A percentile compares a stretch with the other conserved stretches of the same genome.
Evolutionary conservation across 2,888 invertebrate species (phyloP).

Genomic region (Prostheceraeus crozeri): DNA sequence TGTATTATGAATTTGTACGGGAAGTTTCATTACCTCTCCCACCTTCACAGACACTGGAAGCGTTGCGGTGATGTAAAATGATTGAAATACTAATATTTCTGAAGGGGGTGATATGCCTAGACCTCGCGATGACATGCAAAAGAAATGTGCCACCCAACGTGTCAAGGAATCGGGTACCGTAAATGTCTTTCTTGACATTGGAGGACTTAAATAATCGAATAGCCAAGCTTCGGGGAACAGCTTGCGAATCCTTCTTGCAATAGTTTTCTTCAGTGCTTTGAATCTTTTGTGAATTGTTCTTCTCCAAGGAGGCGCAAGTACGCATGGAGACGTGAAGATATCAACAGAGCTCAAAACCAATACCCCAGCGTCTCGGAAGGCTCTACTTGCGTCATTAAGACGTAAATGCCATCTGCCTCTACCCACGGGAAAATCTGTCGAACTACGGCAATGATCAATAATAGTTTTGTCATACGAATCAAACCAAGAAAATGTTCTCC

Average conservation of each 20-base stretch:
- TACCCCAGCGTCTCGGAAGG: too few species aligned
- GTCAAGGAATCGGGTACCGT: slow-evolving; percentile 8
- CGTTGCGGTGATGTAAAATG: slow-evolving; percentile 13
- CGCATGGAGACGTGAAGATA: too few species aligned
- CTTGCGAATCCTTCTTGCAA: slow-evolving; percentile 1
- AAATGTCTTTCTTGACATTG: neutral
- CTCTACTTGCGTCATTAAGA: too few species aligned
- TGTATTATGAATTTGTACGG: slow-evolving; percentile 10
- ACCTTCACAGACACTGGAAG: neutral
- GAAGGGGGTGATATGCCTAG: neutral
- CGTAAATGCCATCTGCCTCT: too few species aligned
- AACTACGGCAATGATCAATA: too few species aligned
- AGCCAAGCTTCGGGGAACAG: slow-evolving; percentile 31
- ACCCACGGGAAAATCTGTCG: too few species aligned
- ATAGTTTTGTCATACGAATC: too few species aligned
- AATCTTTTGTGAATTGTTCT: too few species aligned
- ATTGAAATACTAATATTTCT: slow-evolving; percentile 6
- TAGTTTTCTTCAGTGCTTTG: too few species aligned
- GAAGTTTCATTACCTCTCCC: neutral
- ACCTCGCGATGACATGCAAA: neutral
- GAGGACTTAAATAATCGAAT: slow-evolving; percentile 8
- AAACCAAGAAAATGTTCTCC: too few species aligned
- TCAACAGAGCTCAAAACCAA: too few species aligned
- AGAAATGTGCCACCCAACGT: slow-evolving; percentile 6
- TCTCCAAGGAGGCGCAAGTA: too few species aligned